Base-by-base conservation (phyloP, 2,888 invertebrate genomes). In the Tetheella fluctuosa region DNA sequence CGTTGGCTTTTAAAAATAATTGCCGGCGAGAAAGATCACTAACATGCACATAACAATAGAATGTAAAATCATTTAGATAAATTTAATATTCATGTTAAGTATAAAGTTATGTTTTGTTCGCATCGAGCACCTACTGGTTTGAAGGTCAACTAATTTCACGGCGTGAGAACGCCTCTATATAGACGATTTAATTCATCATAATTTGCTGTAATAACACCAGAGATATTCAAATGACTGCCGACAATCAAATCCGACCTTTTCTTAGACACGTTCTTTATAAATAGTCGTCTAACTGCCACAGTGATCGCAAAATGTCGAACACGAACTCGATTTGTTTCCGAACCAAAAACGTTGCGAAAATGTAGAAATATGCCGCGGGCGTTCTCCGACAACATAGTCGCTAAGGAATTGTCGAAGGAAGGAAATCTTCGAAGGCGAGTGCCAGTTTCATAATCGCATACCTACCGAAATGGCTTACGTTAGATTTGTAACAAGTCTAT, bases 181-280 rank as follows among this genome's bases (percentile, higher is more conserved):
- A 85, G 85, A 86, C 84, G 85, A 87, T 86, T 91, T 91, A 89
- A 91, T 91, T 89, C 86, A 85, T 91, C 87, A 86, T 91, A 91
- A 91, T 93, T 91, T 89, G 84, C 83, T 83, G 81, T 91, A 91
- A 91, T 91, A 90, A 89, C 89, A 87, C 85, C 77, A 86, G 85
- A 86, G 80, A 90, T 91, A 91, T 92, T 91, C 88, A 92, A 92
- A 92, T 90, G 87, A 89, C 90, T 89, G 86, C 83, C 87, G 81
- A 90, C 89, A 91, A 93, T 92, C 92, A 92, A 89, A 91, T 90
- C 79, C 91, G 90, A 93, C 93, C 92, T 93, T 93, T 92, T 86
- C 88, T 84, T 79, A 90, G 88, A 90, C 90, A 92, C 90, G 90
- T 90, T 91, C 87, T 88, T 91, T 91, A 90, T 92, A 91, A 90